Base-by-base conservation (phyloP, 2,113 vertebrate genomes). In the Alaudala cheleensis region DNA sequence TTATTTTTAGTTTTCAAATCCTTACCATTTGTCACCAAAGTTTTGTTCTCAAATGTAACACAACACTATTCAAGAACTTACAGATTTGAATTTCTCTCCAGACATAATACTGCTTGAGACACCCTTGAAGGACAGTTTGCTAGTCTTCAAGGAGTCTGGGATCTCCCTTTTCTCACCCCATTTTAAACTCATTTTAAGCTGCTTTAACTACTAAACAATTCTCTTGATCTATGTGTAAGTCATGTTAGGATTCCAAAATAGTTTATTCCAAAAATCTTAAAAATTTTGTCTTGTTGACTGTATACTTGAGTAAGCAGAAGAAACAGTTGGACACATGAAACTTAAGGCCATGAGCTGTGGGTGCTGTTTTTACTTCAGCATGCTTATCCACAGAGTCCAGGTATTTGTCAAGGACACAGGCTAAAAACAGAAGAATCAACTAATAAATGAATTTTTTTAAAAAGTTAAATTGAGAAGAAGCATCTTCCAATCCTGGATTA, bases 1-100 rank as follows among this genome's bases (percentile, higher is more conserved):
- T 84, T 92, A 88, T 71, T 90, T 94, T 94, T 86, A 81, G 31
- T 53, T 91, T 88, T 64, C 29, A 74, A 69, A 34, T 85, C 26
- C 26, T 87, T 82, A 92, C 23, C 16, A 31, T 67, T 73, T 87
- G 70, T 92, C 65, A 84, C 56, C 84, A 37, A 50, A 66, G 50
- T 64, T 84, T 74, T 89, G 34, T 39, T 89, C 45, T 69, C 44
- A 78, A 56, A 53, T 24, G n/a, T 24, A 74, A 45, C 33, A 39
- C 26, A 65, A 45, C 5, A 4, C 40, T 76, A 25, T 15, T 72
- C 20, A 71, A 71, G 57, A 81, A 86, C 12, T 62, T 14, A 67
- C 24, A 62, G 7, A 44, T 50, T 78, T 66, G 4, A 49, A 44
- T 86, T 88, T 45, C 66, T 39, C 77, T 86, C 31, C 40, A 66